Conservation (phyloP, 1,140 invertebrate species). For the Psix sp. region DNA sequence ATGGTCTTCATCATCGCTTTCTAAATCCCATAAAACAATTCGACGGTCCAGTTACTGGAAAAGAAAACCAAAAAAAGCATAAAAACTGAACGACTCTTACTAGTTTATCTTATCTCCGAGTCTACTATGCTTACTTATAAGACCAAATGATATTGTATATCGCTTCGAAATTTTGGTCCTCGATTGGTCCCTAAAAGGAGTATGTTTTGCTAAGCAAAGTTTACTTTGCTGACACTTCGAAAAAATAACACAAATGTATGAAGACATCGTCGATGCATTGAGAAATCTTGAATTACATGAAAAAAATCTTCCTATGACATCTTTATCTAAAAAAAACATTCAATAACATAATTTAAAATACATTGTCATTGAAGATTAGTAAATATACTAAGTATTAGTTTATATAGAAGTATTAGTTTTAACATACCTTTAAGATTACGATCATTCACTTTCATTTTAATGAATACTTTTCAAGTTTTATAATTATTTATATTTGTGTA, state of each 20-base stretch:
- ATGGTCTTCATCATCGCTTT: no score
- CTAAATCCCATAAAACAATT: no score
- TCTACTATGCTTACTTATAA: constrained; percentile 13
- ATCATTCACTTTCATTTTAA: no score
- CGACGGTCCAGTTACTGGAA: no score
- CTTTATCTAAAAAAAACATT: no score
- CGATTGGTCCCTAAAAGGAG: constrained; percentile 9
- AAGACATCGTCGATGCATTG: background rate
- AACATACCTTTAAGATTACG: no score
- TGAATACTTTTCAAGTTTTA: no score
- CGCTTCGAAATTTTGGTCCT: constrained; percentile 11
- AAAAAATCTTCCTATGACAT: constrained; percentile 17
- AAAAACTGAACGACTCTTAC: constrained; percentile 41
- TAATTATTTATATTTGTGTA: no score
- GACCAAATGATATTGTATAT: constrained; percentile 26
- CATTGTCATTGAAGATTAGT: no score
- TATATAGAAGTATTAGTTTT: no score
- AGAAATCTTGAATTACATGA: background rate
- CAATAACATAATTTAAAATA: no score
- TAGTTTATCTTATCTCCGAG: constrained; percentile 44
- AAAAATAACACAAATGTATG: constrained; percentile 42
- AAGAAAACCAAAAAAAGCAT: constrained; percentile 19
- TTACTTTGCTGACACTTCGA: constrained; percentile 34
- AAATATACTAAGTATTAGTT: no score
- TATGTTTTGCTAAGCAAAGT: constrained; percentile 35